Evolutionary conservation across 2,888 invertebrate species (phyloP), one percentile per base, ranked within the genome.

Genomic region (Heliconius sara): DNA sequence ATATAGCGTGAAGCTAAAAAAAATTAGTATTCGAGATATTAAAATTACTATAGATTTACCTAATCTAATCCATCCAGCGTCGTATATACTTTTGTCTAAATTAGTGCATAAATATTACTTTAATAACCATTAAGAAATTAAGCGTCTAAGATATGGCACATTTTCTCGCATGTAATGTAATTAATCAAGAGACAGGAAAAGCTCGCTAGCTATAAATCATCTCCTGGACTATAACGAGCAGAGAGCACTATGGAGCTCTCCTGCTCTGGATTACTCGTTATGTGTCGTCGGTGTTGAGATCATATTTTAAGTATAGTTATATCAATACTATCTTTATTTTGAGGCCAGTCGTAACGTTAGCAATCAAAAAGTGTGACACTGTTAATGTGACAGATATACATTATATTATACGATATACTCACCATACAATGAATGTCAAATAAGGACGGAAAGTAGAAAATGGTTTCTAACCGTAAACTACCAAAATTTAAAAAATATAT

Each of bases 121-220:
- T 73, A 67, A 74, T 78, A 78, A 68, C 63, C 70, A 70, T 77
- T 71, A 77, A 77, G 65, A 90, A 91, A 89, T 88, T 89, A 89
- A 90, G 86, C 87, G 88, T 88, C 87, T 86, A 89, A 86, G 87
- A 88, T 88, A 87, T 86, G 85, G 86, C 87, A 89, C 92, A 91
- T 92, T 92, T 93, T 92, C 91, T 91, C 91, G 89, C 88, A 87
- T 87, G 82, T 80, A 78, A 67, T 75, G 91, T 89, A 90, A 93
- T 93, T 92, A 92, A 93, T 93, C 92, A 93, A 90, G 85, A 83
- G 84, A 84, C 84, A 86, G 87, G 84, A 83, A 83, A 83, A 77
- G 79, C 85, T 84, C 85, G 79, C 83, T 84, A 84, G 86, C 86
- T 83, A 92, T 92, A 89, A 91, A 92, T 93, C 91, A 92, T 91